phyloP scores from a whole-genome alignment of 37 sponge, comb jelly and placozoan species.

The Cliona cf. orientalis region DNA sequence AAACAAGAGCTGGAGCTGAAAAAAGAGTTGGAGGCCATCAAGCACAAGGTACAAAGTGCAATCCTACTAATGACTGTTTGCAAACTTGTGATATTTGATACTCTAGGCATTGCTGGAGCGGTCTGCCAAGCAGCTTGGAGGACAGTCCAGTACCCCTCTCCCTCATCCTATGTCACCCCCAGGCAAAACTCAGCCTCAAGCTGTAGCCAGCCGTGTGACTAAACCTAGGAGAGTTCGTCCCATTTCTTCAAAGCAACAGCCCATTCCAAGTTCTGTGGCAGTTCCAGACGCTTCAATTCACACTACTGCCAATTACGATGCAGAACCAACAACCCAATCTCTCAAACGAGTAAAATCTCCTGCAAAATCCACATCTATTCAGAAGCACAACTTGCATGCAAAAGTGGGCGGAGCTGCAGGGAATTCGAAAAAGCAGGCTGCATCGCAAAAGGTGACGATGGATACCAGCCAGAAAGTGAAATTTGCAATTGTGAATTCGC shows the following conservation, averaged over 20 bases:
- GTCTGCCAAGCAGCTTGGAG: slow-evolving; percentile 8
- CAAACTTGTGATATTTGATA: background rate
- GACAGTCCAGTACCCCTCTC: background rate
- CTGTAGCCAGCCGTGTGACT: background rate
- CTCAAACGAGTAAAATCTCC: no score
- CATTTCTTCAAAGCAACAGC: no score
- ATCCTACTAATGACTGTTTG: background rate
- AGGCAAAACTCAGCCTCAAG: background rate
- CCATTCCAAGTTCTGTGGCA: no score
- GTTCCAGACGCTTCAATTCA: no score
- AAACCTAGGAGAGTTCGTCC: no score
- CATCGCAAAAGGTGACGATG: background rate
- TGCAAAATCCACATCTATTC: no score
- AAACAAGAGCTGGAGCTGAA: slow-evolving; percentile 34
- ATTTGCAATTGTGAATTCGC: slow-evolving; percentile 27
- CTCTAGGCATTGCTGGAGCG: slow-evolving; percentile 8
- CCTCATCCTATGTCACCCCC: background rate
- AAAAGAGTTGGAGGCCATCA: slow-evolving; percentile 31
- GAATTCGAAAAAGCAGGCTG: no score
- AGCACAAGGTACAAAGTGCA: slow-evolving; percentile 25
- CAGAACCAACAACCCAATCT: no score
- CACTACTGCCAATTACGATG: no score
- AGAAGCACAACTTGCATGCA: no score
- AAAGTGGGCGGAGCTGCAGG: no score
- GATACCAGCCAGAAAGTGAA: background rate